A percentile compares a stretch with the other conserved stretches of the same genome.
Conservation (phyloP, 2,113 vertebrate species). For the Charadrius vociferus region DNA sequence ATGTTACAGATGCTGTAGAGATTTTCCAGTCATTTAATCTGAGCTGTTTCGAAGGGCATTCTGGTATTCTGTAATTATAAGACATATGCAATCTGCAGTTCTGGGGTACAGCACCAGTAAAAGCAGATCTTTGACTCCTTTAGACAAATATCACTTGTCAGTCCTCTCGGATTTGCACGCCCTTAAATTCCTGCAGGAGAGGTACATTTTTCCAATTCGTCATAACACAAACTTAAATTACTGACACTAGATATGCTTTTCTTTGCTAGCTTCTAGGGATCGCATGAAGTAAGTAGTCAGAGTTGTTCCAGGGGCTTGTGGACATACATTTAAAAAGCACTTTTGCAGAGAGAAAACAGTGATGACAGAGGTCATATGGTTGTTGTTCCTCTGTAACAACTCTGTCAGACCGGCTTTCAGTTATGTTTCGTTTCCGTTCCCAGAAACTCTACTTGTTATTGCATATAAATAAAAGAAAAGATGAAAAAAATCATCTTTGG, state of each 20-base stretch:
- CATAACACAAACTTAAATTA: background rate
- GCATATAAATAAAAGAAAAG: background rate
- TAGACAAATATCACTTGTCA: background rate
- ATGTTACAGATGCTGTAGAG: background rate
- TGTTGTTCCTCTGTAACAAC: background rate
- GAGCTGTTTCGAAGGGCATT: background rate
- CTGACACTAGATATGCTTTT: background rate
- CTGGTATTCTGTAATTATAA: background rate
- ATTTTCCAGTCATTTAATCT: background rate
- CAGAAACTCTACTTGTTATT: background rate
- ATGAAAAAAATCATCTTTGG: background rate
- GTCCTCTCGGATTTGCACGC: background rate
- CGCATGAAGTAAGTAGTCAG: background rate
- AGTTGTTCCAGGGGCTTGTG: background rate
- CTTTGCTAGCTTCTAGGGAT: background rate
- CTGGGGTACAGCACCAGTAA: background rate
- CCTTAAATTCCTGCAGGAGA: background rate
- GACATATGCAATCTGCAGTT: background rate
- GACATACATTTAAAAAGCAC: background rate
- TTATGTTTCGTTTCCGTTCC: accelerated
- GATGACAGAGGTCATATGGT: background rate
- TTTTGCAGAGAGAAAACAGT: background rate
- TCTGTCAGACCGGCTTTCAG: background rate
- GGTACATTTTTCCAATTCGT: background rate
- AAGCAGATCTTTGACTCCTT: background rate